Percentiles rank a stretch among this genome's conserved stretches.
These are phyloP conservation scores for Bergia puertoricense DNA, from an alignment of 92 coral and sea anemone genomes.

Conservation along the genomic window DNA sequence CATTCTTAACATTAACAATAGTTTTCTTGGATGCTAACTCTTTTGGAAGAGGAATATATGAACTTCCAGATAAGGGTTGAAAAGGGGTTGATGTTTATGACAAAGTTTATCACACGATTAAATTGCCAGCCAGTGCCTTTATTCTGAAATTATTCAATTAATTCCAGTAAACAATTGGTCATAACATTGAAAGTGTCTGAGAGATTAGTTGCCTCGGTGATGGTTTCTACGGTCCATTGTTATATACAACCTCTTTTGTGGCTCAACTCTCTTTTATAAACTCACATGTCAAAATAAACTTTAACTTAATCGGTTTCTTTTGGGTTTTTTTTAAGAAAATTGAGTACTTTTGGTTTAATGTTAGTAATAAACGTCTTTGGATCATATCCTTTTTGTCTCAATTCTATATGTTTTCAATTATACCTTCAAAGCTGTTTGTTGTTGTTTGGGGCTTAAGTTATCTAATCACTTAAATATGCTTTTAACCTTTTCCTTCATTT, in stretches of 20 bases:
- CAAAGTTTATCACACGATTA: slow-evolving; percentile 46
- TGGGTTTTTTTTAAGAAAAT: slow-evolving; percentile 28
- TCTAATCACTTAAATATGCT: too few relatives aligned
- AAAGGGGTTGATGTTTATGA: slow-evolving; percentile 47
- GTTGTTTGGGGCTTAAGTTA: too few relatives aligned
- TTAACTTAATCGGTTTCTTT: slow-evolving; percentile 55
- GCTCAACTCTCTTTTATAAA: slow-evolving; percentile 45
- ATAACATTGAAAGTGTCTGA: slow-evolving; percentile 43
- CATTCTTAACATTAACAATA: slow-evolving; percentile 59
- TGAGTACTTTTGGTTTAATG: slow-evolving; percentile 35
- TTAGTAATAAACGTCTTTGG: slow-evolving; percentile 35
- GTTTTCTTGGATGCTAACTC: slow-evolving; percentile 44
- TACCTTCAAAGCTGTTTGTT: slow-evolving; percentile 32
- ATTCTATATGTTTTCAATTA: slow-evolving; percentile 34
- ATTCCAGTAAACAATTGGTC: slow-evolving; percentile 44
- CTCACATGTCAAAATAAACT: slow-evolving; percentile 46
- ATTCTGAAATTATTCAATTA: slow-evolving; percentile 41
- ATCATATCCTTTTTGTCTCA: slow-evolving; percentile 25
- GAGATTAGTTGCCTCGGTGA: slow-evolving; percentile 54
- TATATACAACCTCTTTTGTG: slow-evolving; percentile 35
- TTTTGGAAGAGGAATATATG: slow-evolving; percentile 39
- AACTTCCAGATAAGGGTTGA: slow-evolving; percentile 57
- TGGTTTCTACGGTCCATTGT: slow-evolving; percentile 8
- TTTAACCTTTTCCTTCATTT: too few relatives aligned
- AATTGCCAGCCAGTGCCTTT: slow-evolving; percentile 60